A percentile compares a stretch with the other conserved stretches of the same genome.
Evolutionary conservation across 2,113 vertebrate species (phyloP).

Genomic region (Dolichallabes microphthalmus): DNA sequence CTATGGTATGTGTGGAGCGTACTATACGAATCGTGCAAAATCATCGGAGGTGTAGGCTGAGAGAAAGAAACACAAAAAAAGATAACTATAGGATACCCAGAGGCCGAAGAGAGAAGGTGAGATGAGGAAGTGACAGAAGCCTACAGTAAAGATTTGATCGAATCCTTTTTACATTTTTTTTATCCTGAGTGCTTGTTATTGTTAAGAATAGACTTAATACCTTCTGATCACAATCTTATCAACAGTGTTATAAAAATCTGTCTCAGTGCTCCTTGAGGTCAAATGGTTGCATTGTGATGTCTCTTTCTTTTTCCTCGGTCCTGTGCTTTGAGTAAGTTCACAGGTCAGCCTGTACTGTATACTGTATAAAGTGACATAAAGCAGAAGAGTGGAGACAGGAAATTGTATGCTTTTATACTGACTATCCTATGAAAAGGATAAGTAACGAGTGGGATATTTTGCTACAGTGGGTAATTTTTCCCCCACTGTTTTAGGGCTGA

Average conservation of each 20-base stretch:
- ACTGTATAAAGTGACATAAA: not conserved
- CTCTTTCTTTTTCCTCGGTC: not conserved
- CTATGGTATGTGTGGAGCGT: not conserved
- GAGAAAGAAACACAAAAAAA: not conserved
- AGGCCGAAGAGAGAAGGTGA: not conserved
- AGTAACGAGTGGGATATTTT: not conserved
- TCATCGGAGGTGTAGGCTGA: not conserved
- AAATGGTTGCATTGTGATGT: not conserved
- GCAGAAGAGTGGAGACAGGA: not conserved
- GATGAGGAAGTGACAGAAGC: not conserved
- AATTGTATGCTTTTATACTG: not conserved
- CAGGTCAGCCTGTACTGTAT: not conserved
- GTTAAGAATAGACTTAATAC: not conserved
- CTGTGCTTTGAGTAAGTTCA: no score
- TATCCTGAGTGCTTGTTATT: not conserved
- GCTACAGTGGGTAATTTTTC: not conserved
- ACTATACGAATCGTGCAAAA: slow-evolving; percentile 6
- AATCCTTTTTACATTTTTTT: not conserved
- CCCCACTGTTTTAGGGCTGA: not conserved
- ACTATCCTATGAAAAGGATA: not conserved
- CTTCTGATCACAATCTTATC: not conserved
- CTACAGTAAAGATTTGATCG: not conserved
- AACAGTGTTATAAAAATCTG: not conserved
- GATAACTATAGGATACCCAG: not conserved
- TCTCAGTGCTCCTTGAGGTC: not conserved